Evolutionary conservation across 2,888 invertebrate genomes (phyloP).

Genomic region (Lasioglossum lativentre): DNA sequence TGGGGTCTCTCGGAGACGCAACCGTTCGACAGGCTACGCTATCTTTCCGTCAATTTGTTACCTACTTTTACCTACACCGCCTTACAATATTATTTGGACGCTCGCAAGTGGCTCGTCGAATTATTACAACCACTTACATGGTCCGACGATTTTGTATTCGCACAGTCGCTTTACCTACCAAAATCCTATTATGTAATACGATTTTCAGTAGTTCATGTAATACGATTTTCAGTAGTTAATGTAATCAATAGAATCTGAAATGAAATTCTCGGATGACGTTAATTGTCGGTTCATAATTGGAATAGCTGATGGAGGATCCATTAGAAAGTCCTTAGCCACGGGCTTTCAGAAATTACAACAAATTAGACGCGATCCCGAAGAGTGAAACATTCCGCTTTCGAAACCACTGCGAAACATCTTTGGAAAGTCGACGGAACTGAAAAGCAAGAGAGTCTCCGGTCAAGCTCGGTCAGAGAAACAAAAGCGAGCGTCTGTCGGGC

Average conservation of each 20-base stretch:
- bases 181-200: too few relatives aligned
- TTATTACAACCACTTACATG: background rate
- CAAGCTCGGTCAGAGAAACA: background rate
- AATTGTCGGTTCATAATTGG: too few relatives aligned
- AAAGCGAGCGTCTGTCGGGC: background rate
- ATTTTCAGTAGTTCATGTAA: too few relatives aligned
- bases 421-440: background rate
- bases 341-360: background rate
- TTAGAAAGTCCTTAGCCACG: too few relatives aligned
- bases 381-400: background rate
- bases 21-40: conserved; percentile 36
- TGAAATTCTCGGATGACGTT: too few relatives aligned
- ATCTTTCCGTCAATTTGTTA: conserved; percentile 51
- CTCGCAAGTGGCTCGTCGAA: background rate
- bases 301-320: too few relatives aligned
- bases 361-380: too few relatives aligned
- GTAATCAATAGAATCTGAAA: too few relatives aligned
- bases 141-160: too few relatives aligned
- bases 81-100: background rate
- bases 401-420: background rate
- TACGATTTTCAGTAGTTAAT: too few relatives aligned
- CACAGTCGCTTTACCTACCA: too few relatives aligned
- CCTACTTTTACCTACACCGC: conserved; percentile 30
- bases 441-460: background rate
- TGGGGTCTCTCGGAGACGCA: conserved; percentile 15